phyloP scores from a whole-genome alignment of 2,797 vertebrate species.

The Oreochromis grahami region DNA sequence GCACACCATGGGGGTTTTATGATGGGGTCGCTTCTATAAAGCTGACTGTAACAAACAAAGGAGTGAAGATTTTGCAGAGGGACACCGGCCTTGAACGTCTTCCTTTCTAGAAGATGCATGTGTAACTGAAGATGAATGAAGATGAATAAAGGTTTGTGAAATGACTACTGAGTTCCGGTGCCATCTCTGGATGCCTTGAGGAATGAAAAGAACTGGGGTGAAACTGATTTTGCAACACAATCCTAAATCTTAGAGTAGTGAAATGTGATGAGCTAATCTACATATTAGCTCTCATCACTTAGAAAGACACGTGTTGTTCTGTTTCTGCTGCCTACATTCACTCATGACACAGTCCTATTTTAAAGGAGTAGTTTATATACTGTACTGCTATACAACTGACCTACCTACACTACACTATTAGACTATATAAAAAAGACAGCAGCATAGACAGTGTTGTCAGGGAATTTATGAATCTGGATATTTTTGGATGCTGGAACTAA shows the following conservation, averaged over 20 bases:
- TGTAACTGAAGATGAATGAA: no score
- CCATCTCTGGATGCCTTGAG: no score
- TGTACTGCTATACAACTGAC: not conserved
- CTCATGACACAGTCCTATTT: not conserved
- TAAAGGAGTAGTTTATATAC: not conserved
- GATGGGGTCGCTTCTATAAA: no score
- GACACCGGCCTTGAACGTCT: no score
- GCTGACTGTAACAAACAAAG: no score
- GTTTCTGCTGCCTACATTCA: not conserved
- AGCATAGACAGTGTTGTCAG: not conserved
- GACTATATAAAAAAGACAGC: not conserved
- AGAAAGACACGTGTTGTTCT: not conserved
- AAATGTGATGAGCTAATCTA: not conserved
- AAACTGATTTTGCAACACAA: no score
- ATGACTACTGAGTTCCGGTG: no score
- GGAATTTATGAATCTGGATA: not conserved
- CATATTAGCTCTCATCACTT: not conserved
- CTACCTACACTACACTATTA: not conserved
- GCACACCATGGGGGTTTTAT: no score
- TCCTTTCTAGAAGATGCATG: no score
- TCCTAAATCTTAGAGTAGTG: not conserved
- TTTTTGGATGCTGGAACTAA: conserved; percentile 13
- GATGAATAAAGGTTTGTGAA: no score
- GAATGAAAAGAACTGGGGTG: no score
- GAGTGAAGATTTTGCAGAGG: no score